Base-by-base conservation (phyloP, 1,140 invertebrate species). In the Nasonia vitripennis region DNA sequence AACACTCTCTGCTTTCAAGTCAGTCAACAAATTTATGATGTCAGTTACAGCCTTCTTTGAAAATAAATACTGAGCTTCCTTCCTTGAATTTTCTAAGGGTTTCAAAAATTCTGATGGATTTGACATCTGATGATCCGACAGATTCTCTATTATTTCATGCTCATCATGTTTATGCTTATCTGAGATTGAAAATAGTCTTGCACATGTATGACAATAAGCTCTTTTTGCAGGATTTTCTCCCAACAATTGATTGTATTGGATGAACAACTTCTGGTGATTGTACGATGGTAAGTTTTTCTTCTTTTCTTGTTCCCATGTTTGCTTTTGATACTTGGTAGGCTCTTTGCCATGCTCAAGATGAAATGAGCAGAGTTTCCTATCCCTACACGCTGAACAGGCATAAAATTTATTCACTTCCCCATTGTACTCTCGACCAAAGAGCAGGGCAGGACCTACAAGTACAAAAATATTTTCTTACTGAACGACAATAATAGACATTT, bases 51-150 rank as follows among this genome's bases (percentile, higher is more conserved):
- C 93, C 81, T 92, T 91, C 79, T 94, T 90, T 0, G 94, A 94
- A 92, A 97, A 97, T 68, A 96, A 94, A 91, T 96, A 97, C 91
- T 97, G 96, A 70, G 96, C 96, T 92, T 96, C 96, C 80, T 95
- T 95, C 90, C 96, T 96, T 2, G 95, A 93, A 89, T 96, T 94
- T 27, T 95, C 93, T 12, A 96, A 88, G 5, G 96, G 95, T 88
- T 92, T 93, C 11, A 97, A 89, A 71, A 96, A 90, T 88, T 93
- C 91, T 11, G 95, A 94, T 14, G 96, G 96, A 90, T 94, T 91
- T 45, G 85, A 87, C 85, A 96, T 89, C 78, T 93, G 88, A 86
- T 94, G 85, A 89, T 95, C 92, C 6, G 91, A 92, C 12, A 96
- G 87, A 70, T 89, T 89, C 73, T 87, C 89, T 37, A 87, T 89